Percentiles rank a stretch among this genome's conserved stretches.
Conservation (phyloP, 2,797 vertebrate species). For the Sparidentex hasta region DNA sequence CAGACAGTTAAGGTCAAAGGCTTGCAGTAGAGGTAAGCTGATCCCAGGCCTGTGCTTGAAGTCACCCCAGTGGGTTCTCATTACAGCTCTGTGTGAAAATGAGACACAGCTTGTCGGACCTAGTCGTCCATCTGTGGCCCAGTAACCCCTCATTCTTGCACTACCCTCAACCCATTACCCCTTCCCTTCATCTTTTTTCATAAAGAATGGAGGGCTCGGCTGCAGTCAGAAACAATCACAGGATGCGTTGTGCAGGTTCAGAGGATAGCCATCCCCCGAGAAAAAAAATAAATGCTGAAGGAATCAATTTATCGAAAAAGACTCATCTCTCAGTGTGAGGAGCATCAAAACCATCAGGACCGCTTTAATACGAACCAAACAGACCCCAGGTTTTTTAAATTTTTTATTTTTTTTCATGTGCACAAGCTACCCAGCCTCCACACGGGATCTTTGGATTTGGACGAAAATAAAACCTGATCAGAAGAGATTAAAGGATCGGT, state of each 20-base stretch:
- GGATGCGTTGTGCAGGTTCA: conserved; percentile 55
- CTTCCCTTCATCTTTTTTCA: conserved; percentile 51
- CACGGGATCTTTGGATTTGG: background rate
- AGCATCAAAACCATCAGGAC: conserved; percentile 39
- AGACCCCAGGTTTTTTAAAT: conserved; percentile 10
- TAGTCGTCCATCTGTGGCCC: conserved; percentile 66
- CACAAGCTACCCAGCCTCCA: conserved; percentile 1
- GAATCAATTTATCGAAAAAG: conserved; percentile 66
- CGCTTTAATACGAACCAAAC: conserved; percentile 36
- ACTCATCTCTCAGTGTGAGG: conserved; percentile 35
- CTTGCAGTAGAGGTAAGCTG: conserved; percentile 62
- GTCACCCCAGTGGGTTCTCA: conserved; percentile 83
- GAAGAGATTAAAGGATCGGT: conserved; percentile 22
- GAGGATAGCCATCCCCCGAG: conserved; percentile 46
- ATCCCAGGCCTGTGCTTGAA: conserved; percentile 66
- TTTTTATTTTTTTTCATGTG: conserved; percentile 14
- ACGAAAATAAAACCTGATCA: conserved; percentile 15
- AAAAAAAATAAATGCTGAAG: conserved; percentile 56
- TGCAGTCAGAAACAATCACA: conserved; percentile 75
- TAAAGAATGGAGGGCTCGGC: conserved; percentile 51
- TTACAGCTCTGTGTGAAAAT: conserved; percentile 86
- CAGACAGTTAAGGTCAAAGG: conserved; percentile 61
- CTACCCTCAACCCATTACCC: conserved; percentile 27
- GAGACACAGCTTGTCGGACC: conserved; percentile 81
- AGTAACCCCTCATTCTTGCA: conserved; percentile 45